Evolutionary conservation across 2,888 invertebrate genomes (phyloP), one percentile per base, ranked within the genome.

Genomic region (Oxytorus armatus): DNA sequence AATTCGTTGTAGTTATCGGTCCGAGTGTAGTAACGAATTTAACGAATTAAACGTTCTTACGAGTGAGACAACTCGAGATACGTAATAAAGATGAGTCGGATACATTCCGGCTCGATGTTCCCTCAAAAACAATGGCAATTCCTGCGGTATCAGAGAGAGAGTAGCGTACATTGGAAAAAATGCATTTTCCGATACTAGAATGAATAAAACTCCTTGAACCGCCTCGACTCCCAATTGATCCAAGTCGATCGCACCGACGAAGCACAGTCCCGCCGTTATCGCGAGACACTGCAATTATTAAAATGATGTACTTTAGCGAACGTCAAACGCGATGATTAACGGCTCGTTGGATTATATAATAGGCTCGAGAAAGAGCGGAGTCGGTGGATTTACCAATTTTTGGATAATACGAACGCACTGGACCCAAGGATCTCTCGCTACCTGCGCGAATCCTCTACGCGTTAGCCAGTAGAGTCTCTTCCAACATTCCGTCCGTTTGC

Each of bases 141-240:
- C 94, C 85, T 95, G 95, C 0, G 97, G 97, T 88, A 98, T 97
- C 86, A 96, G 94, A 84, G 96, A 95, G 47, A 98, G 93, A 0
- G 97, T 96, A 0, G 97, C 96, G 91, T 98, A 98, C 96, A 98
- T 96, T 0, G 97, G 97, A 70, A 95, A 95, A 92, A 98, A 98
- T 0, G 97, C 97, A 89, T 97, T 97, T 93, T 98, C 98, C 0
- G 97, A 95, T 51, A 97, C 96, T 91, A 98, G 94, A 84, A 97
- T 95, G 91, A 98, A 98, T 4, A 98, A 92, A 0, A 96, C 96
- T 3, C 98, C 98, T 90, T 98, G 97, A 0, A 97, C 95, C 23
- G 97, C 96, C 89, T 97, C 97, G 21, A 98, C 95, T 0, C 97
- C 98, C 59, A 94, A 93, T 91, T 97, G 98, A 55, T 96, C 95